Evolutionary conservation across 2,888 invertebrate genomes (phyloP).

Genomic region (Papilio demoleus): DNA sequence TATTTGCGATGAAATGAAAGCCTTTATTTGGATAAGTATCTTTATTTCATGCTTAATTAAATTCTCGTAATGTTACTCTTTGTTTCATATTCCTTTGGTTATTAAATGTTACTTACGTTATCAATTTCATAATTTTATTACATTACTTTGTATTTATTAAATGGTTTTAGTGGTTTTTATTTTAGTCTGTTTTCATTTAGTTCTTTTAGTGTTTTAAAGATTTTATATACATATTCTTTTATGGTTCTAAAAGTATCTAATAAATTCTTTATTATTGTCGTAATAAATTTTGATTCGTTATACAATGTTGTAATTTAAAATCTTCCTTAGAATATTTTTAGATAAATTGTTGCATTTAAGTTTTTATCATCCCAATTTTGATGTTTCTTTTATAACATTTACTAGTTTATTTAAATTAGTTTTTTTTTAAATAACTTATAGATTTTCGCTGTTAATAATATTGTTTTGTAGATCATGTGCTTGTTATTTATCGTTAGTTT

Average conservation of each 20-base stretch:
- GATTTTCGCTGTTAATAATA: too few relatives aligned
- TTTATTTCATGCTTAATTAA: conserved; percentile 26
- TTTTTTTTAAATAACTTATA: too few relatives aligned
- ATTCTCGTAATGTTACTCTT: conserved; percentile 1
- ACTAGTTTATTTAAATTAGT: too few relatives aligned
- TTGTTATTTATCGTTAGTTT: too few relatives aligned
- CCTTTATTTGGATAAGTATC: conserved; percentile 1
- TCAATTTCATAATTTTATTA: conserved; percentile 1
- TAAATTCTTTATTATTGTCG: not conserved
- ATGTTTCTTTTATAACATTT: too few relatives aligned
- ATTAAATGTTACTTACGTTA: not conserved
- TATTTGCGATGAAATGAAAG: not conserved
- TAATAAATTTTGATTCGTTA: not conserved
- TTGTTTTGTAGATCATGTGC: too few relatives aligned
- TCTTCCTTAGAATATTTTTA: too few relatives aligned
- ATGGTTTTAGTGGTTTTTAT: too few relatives aligned
- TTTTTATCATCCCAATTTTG: too few relatives aligned
- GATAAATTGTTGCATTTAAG: too few relatives aligned
- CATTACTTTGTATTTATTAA: conserved; percentile 13
- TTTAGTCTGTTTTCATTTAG: too few relatives aligned
- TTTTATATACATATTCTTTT: conserved; percentile 6
- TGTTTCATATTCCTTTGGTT: not conserved
- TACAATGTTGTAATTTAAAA: too few relatives aligned
- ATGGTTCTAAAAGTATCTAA: not conserved
- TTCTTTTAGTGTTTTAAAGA: not conserved